A percentile compares a stretch with the other conserved stretches of the same genome.
Evolutionary conservation across 2,113 vertebrate genomes (phyloP).

Genomic region (Protomyctophum bolini): DNA sequence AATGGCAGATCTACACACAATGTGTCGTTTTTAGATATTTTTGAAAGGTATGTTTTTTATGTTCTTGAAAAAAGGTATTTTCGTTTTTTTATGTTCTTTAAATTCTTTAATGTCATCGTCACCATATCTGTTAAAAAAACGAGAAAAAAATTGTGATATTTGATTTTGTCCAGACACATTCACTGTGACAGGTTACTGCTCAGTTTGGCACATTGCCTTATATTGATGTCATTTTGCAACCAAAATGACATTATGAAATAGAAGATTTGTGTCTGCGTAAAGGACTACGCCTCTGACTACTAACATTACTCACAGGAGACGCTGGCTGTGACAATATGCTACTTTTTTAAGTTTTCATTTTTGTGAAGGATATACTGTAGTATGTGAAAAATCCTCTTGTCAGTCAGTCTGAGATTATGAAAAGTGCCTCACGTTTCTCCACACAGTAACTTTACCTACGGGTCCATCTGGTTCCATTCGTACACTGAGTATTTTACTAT

Average conservation of each 20-base stretch:
- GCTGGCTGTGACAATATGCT: not conserved
- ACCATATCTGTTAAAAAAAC: not conserved
- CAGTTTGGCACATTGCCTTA: not conserved
- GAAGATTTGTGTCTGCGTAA: not conserved
- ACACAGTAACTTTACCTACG: no score
- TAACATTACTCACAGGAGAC: not conserved
- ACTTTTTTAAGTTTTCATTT: not conserved
- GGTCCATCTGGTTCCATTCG: no score
- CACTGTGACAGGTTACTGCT: conserved; percentile 9
- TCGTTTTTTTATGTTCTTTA: not conserved
- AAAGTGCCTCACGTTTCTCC: not conserved
- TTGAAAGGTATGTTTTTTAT: no score
- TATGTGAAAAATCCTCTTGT: conserved; percentile 3
- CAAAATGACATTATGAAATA: not conserved
- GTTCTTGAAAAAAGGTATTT: no score
- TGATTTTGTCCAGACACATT: no score
- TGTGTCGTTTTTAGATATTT: no score
- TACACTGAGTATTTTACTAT: not conserved
- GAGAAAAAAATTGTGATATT: no score
- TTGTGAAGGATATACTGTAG: not conserved
- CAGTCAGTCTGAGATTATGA: not conserved
- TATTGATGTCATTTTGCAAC: no score
- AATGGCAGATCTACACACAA: no score
- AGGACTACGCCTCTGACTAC: not conserved
- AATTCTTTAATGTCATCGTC: not conserved